Conservation (phyloP, 2,113 vertebrate species). For the Neolamprologus kungweensis region DNA sequence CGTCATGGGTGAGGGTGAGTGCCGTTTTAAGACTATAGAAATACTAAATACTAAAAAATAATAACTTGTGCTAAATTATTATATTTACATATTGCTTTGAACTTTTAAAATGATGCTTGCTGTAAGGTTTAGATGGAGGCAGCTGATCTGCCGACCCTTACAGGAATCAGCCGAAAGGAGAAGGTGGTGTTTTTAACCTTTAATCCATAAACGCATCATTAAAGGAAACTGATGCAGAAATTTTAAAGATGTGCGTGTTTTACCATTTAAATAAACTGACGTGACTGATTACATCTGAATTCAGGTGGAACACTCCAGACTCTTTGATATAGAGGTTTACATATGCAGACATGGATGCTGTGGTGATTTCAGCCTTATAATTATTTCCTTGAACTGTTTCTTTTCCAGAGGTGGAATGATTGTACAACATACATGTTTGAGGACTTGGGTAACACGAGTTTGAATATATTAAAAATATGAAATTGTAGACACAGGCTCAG, state of each 20-base stretch:
- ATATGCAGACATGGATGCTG: not conserved
- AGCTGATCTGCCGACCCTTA: accelerated
- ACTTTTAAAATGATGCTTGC: accelerated
- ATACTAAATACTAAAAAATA: not conserved
- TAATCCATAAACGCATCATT: not conserved
- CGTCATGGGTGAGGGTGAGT: not conserved
- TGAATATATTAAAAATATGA: not conserved
- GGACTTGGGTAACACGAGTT: not conserved
- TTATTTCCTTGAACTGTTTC: not conserved
- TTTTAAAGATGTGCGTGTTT: accelerated
- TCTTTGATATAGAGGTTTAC: not conserved
- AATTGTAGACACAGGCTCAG: accelerated
- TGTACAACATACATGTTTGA: accelerated
- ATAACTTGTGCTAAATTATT: not conserved
- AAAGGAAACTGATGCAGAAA: not conserved
- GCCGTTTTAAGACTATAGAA: not conserved
- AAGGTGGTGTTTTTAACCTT: not conserved
- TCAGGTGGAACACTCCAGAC: not conserved
- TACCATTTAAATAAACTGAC: not conserved
- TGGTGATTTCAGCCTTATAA: not conserved
- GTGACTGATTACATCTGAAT: not conserved
- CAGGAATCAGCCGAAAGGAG: accelerated
- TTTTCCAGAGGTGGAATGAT: not conserved
- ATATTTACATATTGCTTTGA: not conserved
- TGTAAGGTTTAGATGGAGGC: not conserved